Percentiles rank a stretch among this genome's conserved stretches.
phyloP scores from a whole-genome alignment of 2,888 invertebrate genomes.

The Orthosia incerta region DNA sequence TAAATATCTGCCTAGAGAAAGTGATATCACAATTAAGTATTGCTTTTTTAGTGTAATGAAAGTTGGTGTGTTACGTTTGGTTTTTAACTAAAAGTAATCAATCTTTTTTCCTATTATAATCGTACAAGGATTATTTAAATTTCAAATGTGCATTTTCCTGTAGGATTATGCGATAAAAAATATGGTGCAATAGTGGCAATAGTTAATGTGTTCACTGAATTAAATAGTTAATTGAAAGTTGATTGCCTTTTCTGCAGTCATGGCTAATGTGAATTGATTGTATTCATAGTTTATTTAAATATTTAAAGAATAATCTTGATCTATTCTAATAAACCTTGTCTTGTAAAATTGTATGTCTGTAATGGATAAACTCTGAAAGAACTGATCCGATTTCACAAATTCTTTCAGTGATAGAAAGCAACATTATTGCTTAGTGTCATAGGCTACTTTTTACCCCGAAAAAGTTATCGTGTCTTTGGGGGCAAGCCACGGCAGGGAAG shows the following conservation, averaged over 20 bases:
- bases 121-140: not conserved
- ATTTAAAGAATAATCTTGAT: too few species aligned
- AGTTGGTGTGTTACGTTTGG: slow-evolving; percentile 14
- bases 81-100: not conserved
- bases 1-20: slow-evolving; percentile 56
- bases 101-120: not conserved
- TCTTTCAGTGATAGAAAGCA: too few species aligned
- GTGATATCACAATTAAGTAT: slow-evolving; percentile 43
- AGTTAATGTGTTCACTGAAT: not conserved
- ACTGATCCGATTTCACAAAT: too few species aligned
- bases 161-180: not conserved
- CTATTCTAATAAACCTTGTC: too few species aligned
- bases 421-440: too few species aligned
- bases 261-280: not conserved
- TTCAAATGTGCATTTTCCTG: not conserved
- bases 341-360: too few species aligned
- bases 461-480: too few species aligned
- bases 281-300: too few species aligned
- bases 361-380: too few species aligned
- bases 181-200: not conserved
- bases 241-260: too few species aligned
- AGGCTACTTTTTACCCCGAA: too few species aligned
- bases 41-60: slow-evolving; percentile 30
- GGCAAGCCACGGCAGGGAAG: too few species aligned
- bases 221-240: not conserved